Base-by-base conservation (phyloP, 2,888 invertebrate genomes). In the Romanomermis culicivorax region DNA sequence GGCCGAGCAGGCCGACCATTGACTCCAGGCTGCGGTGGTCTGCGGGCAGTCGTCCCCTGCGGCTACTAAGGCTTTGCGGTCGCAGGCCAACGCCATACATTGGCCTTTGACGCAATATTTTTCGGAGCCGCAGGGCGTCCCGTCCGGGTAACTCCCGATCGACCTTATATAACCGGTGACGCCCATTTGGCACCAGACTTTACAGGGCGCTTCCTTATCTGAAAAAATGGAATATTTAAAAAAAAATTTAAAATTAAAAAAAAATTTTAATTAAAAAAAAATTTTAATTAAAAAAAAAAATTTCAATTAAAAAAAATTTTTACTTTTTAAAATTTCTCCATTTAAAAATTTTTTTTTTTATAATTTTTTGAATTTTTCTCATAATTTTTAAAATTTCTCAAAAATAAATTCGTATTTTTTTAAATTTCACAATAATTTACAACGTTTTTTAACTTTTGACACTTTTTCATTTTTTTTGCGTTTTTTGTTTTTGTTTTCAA, bases 61-160 rank as follows among this genome's bases (percentile, higher is more conserved):
- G 11, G 23, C 11, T 7, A 45, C 45, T 23, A 49, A 49, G 11
- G 50, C 29, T 27, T 25, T 25, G 7, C 29, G 11, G 29, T 49
- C 50, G 50, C 45, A 45, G 17, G 36, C 36, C 36, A 36, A 36
- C 36, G 24, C 55, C 51, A 26, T 50, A 36, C 56, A 56, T 7
- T 26, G 2, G 2, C 56, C 65, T 51, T 64, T 64, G 49, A 65
- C 60, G 52, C 65, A 65, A 56, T 55, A 64, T n/a, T 58, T 59
- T 30, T 58, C 57, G 7, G 24, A 29, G 7, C 64, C 65, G 57
- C 65, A 65, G 1, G 64, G 64, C 14, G 64, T 63, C 29, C 65
- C 65, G 53, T 65, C 65, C 4, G 65, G 65, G 53, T 64, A 64
- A 51, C 64, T 63, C 25, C 60, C 59, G 11, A 65, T 61, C 0